Evolutionary conservation across 2,113 vertebrate species (phyloP).

Genomic region (Ploceus nigricollis): DNA sequence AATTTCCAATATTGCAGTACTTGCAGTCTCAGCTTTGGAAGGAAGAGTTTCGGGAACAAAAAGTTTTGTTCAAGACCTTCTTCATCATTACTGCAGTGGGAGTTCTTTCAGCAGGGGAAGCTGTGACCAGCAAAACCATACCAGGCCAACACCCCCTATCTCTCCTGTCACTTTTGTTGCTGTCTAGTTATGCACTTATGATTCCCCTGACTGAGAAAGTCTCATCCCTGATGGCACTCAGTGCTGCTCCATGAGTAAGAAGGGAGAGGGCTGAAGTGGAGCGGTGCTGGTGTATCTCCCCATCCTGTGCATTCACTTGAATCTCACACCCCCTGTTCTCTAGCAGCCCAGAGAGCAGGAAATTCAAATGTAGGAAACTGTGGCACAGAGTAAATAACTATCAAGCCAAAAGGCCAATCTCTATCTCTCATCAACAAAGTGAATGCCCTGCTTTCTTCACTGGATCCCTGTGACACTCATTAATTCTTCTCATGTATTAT

Average conservation of each 20-base stretch:
- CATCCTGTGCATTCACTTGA: neutral
- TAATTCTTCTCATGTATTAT: neutral
- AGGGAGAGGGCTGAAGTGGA: conserved; percentile 44
- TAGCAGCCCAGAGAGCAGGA: conserved; percentile 30
- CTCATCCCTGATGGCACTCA: neutral
- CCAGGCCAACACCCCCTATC: neutral
- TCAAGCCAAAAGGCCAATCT: neutral
- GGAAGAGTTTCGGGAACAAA: neutral
- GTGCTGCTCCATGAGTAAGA: conserved; percentile 17
- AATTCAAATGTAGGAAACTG: neutral
- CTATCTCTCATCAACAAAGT: neutral
- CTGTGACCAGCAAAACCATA: neutral
- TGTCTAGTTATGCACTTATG: neutral
- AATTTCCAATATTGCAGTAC: neutral
- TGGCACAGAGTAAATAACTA: neutral
- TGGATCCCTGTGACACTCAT: neutral
- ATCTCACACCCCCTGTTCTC: neutral
- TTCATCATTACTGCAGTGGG: neutral
- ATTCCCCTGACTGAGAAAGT: neutral
- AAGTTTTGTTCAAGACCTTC: neutral
- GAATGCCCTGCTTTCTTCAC: neutral
- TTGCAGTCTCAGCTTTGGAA: neutral
- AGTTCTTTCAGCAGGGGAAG: neutral
- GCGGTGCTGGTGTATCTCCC: neutral
- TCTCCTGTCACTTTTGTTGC: neutral